phyloP scores from a whole-genome alignment of 2,797 vertebrate genomes.

The Coendou prehensilis region DNA sequence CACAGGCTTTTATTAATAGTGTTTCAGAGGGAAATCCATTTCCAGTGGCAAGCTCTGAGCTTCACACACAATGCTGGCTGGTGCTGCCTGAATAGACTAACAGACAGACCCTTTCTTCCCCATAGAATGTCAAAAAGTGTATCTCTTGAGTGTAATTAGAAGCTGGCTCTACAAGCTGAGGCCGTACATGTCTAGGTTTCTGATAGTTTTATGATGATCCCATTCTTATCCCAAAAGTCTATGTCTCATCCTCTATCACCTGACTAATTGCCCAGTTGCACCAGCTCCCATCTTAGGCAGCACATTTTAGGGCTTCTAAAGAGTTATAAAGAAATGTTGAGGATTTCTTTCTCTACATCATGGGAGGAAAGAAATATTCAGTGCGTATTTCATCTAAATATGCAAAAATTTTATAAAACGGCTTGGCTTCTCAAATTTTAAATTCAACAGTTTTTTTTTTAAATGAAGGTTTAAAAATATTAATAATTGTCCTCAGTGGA shows the following conservation, averaged over 20 bases:
- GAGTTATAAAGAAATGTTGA: not conserved
- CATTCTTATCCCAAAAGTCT: not conserved
- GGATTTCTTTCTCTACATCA: not conserved
- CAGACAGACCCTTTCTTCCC: not conserved
- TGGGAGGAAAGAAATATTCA: not conserved
- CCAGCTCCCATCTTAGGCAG: not conserved
- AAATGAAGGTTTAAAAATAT: slow-evolving; percentile 12
- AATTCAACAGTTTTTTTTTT: slow-evolving; percentile 25
- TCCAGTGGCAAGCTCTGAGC: not conserved
- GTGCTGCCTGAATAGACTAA: not conserved
- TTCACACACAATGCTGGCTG: not conserved
- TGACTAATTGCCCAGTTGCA: not conserved
- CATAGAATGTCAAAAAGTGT: not conserved
- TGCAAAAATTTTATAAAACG: not conserved
- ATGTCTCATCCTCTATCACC: not conserved
- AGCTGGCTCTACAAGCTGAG: not conserved
- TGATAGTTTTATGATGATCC: not conserved
- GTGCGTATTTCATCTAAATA: not conserved
- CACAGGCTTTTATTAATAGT: slow-evolving; percentile 34
- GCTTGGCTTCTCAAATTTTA: not conserved
- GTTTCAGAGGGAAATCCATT: not conserved
- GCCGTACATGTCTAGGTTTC: not conserved
- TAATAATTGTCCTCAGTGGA: not conserved
- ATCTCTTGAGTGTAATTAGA: not conserved
- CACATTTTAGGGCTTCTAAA: not conserved